Evolutionary conservation across 2,888 invertebrate species (phyloP).

Genomic region (Blastobasis adustella): DNA sequence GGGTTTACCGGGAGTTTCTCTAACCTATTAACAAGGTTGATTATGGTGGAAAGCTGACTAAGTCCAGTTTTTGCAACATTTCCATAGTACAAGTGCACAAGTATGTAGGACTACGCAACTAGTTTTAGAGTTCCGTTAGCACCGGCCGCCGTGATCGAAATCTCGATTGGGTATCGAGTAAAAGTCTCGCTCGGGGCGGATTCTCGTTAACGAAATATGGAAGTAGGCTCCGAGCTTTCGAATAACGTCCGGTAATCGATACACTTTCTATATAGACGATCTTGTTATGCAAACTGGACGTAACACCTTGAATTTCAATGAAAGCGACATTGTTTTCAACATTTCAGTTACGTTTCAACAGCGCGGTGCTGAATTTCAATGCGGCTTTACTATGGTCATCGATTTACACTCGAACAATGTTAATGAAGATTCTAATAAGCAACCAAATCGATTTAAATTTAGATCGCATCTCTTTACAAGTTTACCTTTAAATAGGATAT

Average conservation of each 20-base stretch:
- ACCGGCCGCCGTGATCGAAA: constrained; percentile 38
- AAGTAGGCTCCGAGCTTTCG: constrained; percentile 64
- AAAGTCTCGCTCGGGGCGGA: constrained; percentile 62
- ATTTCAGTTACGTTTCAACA: constrained; percentile 22
- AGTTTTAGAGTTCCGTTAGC: constrained; percentile 55
- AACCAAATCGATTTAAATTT: too few relatives aligned
- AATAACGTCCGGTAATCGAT: constrained; percentile 52
- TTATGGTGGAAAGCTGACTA: constrained; percentile 63
- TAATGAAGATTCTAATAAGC: too few relatives aligned
- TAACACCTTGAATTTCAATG: constrained; percentile 66
- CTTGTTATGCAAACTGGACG: constrained; percentile 64
- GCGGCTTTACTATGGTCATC: constrained; percentile 21
- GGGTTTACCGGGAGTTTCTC: constrained; percentile 55
- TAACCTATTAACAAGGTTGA: constrained; percentile 62
- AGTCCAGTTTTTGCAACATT: constrained; percentile 65
- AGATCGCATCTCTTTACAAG: too few relatives aligned
- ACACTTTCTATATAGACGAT: constrained; percentile 67
- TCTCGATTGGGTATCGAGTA: constrained; percentile 52
- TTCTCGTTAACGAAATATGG: constrained; percentile 57
- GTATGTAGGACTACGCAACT: constrained; percentile 54
- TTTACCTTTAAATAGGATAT: too few relatives aligned
- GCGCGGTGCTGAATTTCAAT: constrained; percentile 44
- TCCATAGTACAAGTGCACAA: constrained; percentile 40
- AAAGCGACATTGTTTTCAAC: constrained; percentile 38
- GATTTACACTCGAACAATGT: constrained; percentile 9